A percentile compares a stretch with the other conserved stretches of the same genome.
These are phyloP conservation scores for Naso thynnoides DNA, from an alignment of 2,797 vertebrate genomes.

Conservation along the genomic window DNA sequence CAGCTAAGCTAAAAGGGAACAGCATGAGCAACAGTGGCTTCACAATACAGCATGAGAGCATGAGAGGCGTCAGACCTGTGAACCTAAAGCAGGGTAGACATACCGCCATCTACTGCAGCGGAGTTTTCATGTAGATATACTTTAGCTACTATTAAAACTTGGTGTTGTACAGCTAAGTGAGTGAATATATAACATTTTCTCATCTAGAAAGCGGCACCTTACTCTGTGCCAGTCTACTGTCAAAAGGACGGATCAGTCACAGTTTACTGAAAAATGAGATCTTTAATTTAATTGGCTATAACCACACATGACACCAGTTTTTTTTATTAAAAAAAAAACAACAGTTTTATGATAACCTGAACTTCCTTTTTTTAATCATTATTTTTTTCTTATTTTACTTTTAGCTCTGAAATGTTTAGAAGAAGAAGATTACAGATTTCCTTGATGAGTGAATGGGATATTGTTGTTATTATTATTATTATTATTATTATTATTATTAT, in stretches of 20 bases:
- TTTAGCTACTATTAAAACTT: not conserved
- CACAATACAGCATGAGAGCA: not conserved
- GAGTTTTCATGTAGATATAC: not conserved
- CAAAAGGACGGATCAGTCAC: too few species aligned
- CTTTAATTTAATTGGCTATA: too few species aligned
- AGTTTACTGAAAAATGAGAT: too few species aligned
- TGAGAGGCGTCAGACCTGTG: not conserved
- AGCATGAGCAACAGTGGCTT: slow-evolving; percentile 9
- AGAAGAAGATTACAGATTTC: too few species aligned
- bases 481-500: not conserved
- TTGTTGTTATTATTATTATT: not conserved
- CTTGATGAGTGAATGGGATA: too few species aligned
- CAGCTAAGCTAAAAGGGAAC: not conserved
- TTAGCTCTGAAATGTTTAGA: too few species aligned
- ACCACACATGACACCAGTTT: too few species aligned
- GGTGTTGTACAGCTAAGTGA: not conserved
- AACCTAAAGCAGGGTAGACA: not conserved
- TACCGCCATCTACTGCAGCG: slow-evolving; percentile 40
- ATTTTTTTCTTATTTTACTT: too few species aligned
- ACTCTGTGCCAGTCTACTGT: not conserved
- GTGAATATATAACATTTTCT: too few species aligned
- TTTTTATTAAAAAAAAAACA: too few species aligned
- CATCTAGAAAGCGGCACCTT: not conserved
- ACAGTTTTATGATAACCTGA: too few species aligned
- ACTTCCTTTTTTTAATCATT: too few species aligned